Percentiles rank a stretch among this genome's conserved stretches.
Evolutionary conservation across 2,888 invertebrate species (phyloP).

Genomic region (Agriotes lineatus): DNA sequence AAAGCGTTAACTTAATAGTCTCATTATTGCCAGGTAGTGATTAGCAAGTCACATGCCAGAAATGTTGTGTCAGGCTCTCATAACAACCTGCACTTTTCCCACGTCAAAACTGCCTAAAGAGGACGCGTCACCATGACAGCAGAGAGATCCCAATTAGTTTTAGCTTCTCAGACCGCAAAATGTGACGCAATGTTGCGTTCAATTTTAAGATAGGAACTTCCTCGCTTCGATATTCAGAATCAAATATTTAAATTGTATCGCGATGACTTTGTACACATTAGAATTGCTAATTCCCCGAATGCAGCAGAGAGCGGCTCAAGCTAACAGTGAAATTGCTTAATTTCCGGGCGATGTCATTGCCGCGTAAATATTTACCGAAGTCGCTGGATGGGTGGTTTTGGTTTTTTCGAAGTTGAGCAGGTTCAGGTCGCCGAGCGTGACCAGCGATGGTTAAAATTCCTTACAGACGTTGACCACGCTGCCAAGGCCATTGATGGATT

Average conservation of each 20-base stretch:
- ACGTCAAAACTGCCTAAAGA: not conserved
- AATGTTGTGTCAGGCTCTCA: too few species aligned
- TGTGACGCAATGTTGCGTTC: not conserved
- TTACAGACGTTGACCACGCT: not conserved
- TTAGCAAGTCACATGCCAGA: too few species aligned
- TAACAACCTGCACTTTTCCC: too few species aligned
- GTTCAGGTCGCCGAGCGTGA: not conserved
- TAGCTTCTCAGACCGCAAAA: slow-evolving; percentile 5
- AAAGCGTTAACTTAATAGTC: too few species aligned
- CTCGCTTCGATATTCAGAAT: not conserved
- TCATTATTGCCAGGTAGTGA: too few species aligned
- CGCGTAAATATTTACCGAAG: slow-evolving; percentile 1
- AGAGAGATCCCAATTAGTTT: slow-evolving; percentile 4
- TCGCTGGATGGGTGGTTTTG: not conserved
- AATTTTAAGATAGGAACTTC: not conserved
- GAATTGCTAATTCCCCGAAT: not conserved
- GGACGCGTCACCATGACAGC: not conserved
- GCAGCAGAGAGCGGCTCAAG: too few species aligned
- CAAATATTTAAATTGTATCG: not conserved
- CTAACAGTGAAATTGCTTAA: not conserved
- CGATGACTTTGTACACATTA: not conserved
- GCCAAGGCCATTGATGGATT: not conserved
- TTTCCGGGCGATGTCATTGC: not conserved
- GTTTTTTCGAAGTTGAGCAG: not conserved
- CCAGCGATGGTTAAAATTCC: not conserved